Evolutionary conservation across 1,140 invertebrate species (phyloP).

Genomic region (Cryptotermes secundus): DNA sequence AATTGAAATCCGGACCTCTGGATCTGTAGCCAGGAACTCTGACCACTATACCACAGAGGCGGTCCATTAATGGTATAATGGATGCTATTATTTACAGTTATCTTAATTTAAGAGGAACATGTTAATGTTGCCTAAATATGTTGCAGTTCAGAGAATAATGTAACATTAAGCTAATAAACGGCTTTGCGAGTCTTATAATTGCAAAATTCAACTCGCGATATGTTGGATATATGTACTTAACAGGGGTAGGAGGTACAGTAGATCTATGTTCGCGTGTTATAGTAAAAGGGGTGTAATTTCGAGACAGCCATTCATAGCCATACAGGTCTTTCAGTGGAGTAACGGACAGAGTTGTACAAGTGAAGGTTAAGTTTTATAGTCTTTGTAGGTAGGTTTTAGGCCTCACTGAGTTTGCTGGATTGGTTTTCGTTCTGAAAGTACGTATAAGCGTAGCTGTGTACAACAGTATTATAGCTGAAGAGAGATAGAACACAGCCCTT

Average conservation of each 20-base stretch:
- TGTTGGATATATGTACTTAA: neutral
- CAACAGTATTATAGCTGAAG: neutral
- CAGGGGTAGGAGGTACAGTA: neutral
- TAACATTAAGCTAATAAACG: too few species aligned
- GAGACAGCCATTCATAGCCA: neutral
- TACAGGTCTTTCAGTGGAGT: neutral
- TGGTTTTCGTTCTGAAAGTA: too few species aligned
- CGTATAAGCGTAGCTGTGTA: neutral
- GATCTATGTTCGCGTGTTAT: neutral
- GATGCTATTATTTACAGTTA: too few species aligned
- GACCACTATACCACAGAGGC: too few species aligned
- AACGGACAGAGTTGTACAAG: conserved; percentile 3
- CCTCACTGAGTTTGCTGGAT: neutral
- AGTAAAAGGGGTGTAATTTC: neutral
- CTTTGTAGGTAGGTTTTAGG: neutral
- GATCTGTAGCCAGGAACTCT: too few species aligned
- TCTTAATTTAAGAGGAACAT: too few species aligned
- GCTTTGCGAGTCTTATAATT: neutral
- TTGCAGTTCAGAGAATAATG: too few species aligned
- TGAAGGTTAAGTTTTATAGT: conserved; percentile 14
- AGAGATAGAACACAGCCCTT: neutral
- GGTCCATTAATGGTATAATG: too few species aligned
- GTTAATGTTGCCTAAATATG: too few species aligned
- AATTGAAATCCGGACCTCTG: too few species aligned
- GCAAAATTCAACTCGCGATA: neutral